Percentiles rank a stretch among this genome's conserved stretches.
Conservation (phyloP, 2,888 invertebrate species). For the Pollenia angustigena region DNA sequence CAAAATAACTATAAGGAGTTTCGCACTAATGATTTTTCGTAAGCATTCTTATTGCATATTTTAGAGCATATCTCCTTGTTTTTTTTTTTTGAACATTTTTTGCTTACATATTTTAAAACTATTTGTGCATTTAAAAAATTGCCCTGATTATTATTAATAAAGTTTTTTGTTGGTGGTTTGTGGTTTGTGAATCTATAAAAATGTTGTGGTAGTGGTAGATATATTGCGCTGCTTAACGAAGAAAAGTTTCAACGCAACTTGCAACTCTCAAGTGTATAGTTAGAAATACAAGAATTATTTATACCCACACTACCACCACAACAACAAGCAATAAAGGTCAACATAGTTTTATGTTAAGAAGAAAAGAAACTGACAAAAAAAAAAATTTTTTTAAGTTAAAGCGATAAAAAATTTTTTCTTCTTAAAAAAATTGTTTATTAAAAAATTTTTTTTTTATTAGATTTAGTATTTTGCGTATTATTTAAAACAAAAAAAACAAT, state of each 20-base stretch:
- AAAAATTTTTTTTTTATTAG: neutral
- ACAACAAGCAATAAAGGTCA: conserved; percentile 44
- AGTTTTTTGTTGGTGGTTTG: conserved; percentile 43
- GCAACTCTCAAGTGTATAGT: conserved; percentile 45
- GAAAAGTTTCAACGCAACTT: conserved; percentile 26
- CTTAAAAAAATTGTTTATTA: neutral
- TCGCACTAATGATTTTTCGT: too few relatives aligned
- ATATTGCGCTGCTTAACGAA: conserved; percentile 18
- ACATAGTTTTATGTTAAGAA: conserved; percentile 4
- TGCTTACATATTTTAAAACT: too few relatives aligned
- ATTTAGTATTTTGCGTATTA: too few relatives aligned
- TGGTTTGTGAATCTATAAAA: conserved; percentile 26
- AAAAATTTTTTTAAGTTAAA: neutral
- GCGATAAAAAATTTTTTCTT: neutral
- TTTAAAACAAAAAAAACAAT: too few relatives aligned
- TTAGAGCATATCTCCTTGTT: neutral
- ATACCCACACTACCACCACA: neutral
- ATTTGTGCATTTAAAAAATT: too few relatives aligned
- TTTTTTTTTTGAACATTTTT: too few relatives aligned
- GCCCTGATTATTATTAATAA: conserved; percentile 17
- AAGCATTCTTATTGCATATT: too few relatives aligned
- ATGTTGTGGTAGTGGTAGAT: conserved; percentile 2
- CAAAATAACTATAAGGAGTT: too few relatives aligned
- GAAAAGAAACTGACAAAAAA: neutral
- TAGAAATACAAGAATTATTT: conserved; percentile 21